Evolutionary conservation across 2,888 invertebrate genomes (phyloP).

Genomic region (Linnaemya vulpina): DNA sequence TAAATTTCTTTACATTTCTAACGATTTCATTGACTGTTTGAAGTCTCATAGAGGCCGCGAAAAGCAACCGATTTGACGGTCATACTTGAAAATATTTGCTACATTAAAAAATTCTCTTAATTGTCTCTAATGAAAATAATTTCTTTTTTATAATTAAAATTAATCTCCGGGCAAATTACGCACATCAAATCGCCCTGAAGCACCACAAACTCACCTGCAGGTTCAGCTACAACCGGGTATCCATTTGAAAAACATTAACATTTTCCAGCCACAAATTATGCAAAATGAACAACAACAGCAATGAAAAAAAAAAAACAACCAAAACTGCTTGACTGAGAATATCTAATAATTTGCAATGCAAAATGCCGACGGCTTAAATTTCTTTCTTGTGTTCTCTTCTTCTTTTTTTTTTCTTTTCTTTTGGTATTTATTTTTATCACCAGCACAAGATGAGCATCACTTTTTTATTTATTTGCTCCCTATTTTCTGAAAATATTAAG

Average conservation of each 20-base stretch:
- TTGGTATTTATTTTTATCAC: constrained; percentile 3
- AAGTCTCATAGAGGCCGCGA: background rate
- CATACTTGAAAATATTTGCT: constrained; percentile 29
- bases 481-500: too few relatives aligned
- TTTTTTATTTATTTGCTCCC: constrained; percentile 24
- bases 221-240: constrained; percentile 41
- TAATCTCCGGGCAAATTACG: too few relatives aligned
- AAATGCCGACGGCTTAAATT: constrained; percentile 59
- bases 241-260: constrained; percentile 51
- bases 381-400: too few relatives aligned
- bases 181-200: constrained; percentile 11
- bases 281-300: constrained; percentile 25
- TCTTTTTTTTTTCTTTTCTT: background rate
- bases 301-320: too few relatives aligned
- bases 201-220: constrained; percentile 42
- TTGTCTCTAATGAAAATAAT: constrained; percentile 47
- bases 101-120: constrained; percentile 45
- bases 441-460: constrained; percentile 47
- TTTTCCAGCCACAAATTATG: constrained; percentile 38
- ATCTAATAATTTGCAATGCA: constrained; percentile 32
- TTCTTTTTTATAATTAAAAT: background rate
- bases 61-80: background rate
- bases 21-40: constrained; percentile 41
- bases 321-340: background rate
- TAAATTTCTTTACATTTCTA: background rate